These are phyloP conservation scores for Psophia crepitans DNA, from an alignment of 2,113 vertebrate species.

Conservation along the genomic window DNA sequence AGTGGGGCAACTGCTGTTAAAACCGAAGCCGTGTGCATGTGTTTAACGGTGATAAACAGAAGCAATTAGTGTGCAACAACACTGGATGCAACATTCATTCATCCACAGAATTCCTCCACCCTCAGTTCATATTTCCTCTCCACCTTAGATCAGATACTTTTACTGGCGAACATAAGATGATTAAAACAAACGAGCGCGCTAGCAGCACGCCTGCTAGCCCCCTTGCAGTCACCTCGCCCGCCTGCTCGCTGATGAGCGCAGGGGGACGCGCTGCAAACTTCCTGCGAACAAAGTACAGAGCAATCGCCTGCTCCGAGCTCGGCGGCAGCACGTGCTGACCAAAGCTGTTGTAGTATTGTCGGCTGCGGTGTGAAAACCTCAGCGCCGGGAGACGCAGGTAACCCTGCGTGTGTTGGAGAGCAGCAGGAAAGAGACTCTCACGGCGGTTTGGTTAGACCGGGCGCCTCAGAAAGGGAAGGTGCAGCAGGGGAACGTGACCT, in stretches of 20 bases:
- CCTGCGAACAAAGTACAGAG: background rate
- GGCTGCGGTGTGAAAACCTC: background rate
- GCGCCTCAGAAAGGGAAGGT: background rate
- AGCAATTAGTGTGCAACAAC: background rate
- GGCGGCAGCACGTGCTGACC: background rate
- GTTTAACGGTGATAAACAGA: conserved; percentile 20
- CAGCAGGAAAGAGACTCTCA: rapidly evolving
- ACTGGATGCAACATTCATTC: background rate
- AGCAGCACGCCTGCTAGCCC: background rate
- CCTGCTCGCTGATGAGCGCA: background rate
- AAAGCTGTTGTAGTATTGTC: rapidly evolving
- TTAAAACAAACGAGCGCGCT: background rate
- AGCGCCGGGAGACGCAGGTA: background rate
- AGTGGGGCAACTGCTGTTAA: background rate
- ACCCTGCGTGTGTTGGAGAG: background rate
- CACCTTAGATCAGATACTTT: background rate
- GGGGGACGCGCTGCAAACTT: background rate
- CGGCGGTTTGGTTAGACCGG: rapidly evolving
- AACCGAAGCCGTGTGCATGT: background rate
- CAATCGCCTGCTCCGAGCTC: background rate
- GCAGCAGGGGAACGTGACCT: rapidly evolving
- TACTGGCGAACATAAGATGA: background rate
- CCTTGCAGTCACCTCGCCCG: background rate
- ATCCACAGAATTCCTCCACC: background rate
- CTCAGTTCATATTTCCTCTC: background rate